Conservation (phyloP, 2,797 vertebrate genomes). For the Manis crassicaudata region DNA sequence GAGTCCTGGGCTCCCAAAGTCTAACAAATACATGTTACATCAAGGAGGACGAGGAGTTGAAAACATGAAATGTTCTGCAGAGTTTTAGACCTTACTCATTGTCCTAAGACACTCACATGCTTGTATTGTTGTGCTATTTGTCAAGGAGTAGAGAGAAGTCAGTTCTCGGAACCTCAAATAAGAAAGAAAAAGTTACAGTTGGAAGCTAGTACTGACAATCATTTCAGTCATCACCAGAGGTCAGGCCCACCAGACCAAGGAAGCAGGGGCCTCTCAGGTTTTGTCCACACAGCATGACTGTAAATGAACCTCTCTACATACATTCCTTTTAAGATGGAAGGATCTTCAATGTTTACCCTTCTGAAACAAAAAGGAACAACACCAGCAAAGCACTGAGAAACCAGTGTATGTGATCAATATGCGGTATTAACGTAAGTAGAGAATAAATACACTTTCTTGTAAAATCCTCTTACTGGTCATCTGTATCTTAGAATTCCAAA, state of each 20-base stretch:
- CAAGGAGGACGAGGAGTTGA: background rate
- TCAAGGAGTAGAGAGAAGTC: background rate
- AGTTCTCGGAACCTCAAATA: background rate
- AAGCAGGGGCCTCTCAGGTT: background rate
- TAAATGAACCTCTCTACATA: background rate
- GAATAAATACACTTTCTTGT: background rate
- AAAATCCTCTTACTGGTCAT: background rate
- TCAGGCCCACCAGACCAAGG: background rate
- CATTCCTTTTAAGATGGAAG: background rate
- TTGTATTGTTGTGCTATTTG: background rate
- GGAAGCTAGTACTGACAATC: background rate
- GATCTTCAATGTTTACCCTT: background rate
- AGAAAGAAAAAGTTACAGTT: background rate
- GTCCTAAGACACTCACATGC: background rate
- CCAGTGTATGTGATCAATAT: background rate
- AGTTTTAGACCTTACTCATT: constrained; percentile 6
- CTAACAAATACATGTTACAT: background rate
- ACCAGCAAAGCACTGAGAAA: background rate
- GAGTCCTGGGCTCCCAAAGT: background rate
- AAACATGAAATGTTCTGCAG: background rate
- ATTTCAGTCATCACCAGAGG: background rate
- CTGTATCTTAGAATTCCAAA: background rate
- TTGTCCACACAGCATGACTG: background rate
- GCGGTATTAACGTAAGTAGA: background rate
- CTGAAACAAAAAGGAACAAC: background rate